Percentiles rank a stretch among this genome's conserved stretches.
Evolutionary conservation across 2,888 invertebrate species (phyloP).

Genomic region (Archaeoteleia sp.): DNA sequence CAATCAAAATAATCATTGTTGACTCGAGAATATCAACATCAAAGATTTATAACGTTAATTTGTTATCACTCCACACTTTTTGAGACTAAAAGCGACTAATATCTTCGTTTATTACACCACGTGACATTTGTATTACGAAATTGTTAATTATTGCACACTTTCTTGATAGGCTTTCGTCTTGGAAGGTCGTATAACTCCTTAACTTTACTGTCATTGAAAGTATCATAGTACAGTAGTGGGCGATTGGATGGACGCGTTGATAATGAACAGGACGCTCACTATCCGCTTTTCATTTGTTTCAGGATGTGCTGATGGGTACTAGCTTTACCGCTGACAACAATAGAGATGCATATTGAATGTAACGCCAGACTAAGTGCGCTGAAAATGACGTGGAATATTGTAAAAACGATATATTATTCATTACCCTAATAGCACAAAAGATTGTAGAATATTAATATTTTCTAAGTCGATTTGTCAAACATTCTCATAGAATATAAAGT

Average conservation of each 20-base stretch:
- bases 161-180: background rate
- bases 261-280: constrained; percentile 34
- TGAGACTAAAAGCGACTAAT: no score
- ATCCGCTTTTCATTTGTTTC: constrained; percentile 51
- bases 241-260: background rate
- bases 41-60: background rate
- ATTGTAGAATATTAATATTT: no score
- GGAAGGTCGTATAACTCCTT: no score
- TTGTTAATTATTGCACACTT: background rate
- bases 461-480: no score
- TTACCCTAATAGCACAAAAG: no score
- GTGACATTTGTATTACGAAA: constrained; percentile 13
- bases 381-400: background rate
- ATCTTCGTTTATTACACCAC: constrained; percentile 11
- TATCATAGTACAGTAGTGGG: constrained; percentile 6
- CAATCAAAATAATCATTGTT: no score
- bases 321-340: constrained; percentile 8
- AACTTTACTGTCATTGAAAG: background rate
- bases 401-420: background rate
- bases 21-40: no score
- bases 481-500: no score
- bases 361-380: background rate
- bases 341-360: constrained; percentile 7
- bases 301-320: constrained; percentile 55
- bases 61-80: no score